Evolutionary conservation across 2,797 vertebrate genomes (phyloP), one percentile per base, ranked within the genome.

Genomic region (Synanceia verrucosa): DNA sequence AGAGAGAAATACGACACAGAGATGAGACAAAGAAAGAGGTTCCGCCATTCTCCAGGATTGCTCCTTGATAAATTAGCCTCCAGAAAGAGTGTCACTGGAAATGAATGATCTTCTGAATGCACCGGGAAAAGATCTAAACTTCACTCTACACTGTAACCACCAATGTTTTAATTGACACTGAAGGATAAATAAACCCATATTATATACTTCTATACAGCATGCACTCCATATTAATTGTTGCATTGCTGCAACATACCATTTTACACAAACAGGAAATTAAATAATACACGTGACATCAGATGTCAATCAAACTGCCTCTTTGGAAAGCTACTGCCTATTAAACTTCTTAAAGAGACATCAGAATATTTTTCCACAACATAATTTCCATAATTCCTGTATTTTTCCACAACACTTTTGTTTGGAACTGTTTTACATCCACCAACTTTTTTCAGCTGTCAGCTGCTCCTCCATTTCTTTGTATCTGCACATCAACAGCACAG

Each of bases 1-100:
- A 78, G 74, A 82, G 60, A 66, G 18, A 68, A 87, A 66, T 28
- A 18, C 60, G 59, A 60, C 60, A 78, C 50, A 52, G 50, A 62
- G 33, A 55, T 16, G n/a, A 53, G 58, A 76, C 34, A 69, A 73
- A 81, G 39, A 53, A 64, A 66, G 63, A 18, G 50, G 21, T 43
- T 70, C 53, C 64, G 70, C 28, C 13, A 16, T 60, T 79, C 51
- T 52, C 62, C 53, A 62, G 9, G 14, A 57, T 47, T 9, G 70
- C 50, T 33, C 14, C 50, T 36, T 39, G 28, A 43, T 39, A 55
- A 44, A 55, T 53, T 28, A 60, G 48, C 31, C 11, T 65, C 5
- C 26, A 55, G 13, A 37, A 64, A 63, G 26, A 52, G 23, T 58
- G 31, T 56, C 43, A 52, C 9, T 61, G n/a, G 3, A 19, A 16